These are phyloP conservation scores for Pristionchus maxplancki DNA, from an alignment of 2,888 invertebrate genomes.

Conservation along the genomic window DNA sequence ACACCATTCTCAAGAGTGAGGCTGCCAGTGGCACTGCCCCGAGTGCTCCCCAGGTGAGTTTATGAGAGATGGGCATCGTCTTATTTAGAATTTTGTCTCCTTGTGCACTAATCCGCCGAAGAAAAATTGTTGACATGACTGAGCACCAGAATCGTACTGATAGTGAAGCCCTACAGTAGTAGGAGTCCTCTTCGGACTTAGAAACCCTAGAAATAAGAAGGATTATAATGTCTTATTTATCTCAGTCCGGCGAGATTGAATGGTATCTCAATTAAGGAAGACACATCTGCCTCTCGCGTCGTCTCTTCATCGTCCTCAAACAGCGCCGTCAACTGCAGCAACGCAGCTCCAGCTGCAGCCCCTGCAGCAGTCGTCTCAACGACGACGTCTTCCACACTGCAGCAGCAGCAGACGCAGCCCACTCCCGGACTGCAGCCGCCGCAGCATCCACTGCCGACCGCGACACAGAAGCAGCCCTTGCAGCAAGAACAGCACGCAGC, in stretches of 20 bases:
- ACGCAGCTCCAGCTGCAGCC: not conserved
- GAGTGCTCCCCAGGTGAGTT: not conserved
- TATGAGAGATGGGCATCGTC: not conserved
- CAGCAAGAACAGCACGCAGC: no score
- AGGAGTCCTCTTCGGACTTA: not conserved
- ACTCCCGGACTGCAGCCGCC: not conserved
- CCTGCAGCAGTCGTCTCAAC: constrained; percentile 21
- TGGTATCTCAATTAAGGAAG: not conserved
- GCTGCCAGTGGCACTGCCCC: not conserved
- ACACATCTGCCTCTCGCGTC: not conserved
- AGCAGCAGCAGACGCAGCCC: no score
- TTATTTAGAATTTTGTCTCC: not conserved
- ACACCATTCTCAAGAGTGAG: not conserved
- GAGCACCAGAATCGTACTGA: not conserved
- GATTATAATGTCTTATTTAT: no score
- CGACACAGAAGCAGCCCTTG: no score
- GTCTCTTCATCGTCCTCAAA: not conserved
- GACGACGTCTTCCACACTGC: not conserved
- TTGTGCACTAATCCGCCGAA: not conserved
- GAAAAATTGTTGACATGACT: not conserved
- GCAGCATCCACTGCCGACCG: no score
- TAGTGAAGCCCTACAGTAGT: no score
- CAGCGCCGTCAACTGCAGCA: not conserved
- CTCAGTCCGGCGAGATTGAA: no score
- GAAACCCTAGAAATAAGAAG: no score